Conservation (phyloP, 2,797 vertebrate genomes). For the Brachyrhaphis roseni region DNA sequence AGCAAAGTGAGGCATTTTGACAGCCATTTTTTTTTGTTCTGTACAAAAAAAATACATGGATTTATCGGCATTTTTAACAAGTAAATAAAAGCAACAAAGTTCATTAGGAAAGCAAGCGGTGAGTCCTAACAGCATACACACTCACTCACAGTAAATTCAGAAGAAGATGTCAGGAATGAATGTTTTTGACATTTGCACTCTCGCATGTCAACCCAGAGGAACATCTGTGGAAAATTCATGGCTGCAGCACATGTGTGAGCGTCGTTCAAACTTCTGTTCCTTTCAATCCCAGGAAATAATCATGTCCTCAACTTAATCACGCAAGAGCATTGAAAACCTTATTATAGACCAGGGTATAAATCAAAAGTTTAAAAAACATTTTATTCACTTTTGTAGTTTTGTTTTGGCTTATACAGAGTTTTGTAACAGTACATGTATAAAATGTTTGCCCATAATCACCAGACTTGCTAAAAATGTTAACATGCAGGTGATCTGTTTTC, state of each 20-base stretch:
- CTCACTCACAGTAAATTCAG: neutral
- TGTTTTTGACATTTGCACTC: neutral
- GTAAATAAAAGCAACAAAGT: neutral
- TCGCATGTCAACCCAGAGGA: neutral
- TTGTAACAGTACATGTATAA: neutral
- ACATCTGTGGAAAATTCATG: neutral
- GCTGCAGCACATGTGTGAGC: constrained; percentile 1
- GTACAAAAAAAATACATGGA: too few species aligned
- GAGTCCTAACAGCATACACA: neutral
- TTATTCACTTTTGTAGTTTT: neutral
- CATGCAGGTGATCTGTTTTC: neutral
- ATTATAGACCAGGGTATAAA: neutral
- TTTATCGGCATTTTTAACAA: neutral
- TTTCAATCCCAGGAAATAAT: neutral
- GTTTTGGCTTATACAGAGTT: neutral
- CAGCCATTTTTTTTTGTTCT: neutral
- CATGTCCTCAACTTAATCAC: neutral
- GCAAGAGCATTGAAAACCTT: neutral
- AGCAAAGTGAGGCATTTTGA: neutral
- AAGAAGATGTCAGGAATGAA: constrained; percentile 8
- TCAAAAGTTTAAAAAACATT: neutral
- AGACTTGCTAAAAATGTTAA: neutral
- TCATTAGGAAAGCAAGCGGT: neutral
- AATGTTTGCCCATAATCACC: neutral
- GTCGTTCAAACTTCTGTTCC: neutral